Conservation (phyloP, 2,888 invertebrate genomes). For the Thymelicus lineola region DNA sequence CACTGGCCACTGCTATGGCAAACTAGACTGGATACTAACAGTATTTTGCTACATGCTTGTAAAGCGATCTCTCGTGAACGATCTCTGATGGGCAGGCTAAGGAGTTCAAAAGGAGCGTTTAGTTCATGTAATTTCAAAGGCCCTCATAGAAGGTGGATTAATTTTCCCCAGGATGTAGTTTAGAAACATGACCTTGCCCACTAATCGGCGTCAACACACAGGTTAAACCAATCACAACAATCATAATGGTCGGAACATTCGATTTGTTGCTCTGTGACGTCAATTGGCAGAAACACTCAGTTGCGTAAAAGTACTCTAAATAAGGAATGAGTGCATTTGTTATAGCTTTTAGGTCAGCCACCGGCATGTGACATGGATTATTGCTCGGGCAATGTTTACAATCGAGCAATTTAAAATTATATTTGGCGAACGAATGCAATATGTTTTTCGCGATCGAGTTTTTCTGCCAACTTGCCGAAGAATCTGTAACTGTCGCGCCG, state of each 20-base stretch:
- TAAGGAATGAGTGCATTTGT: slow-evolving; percentile 36
- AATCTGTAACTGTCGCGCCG: slow-evolving; percentile 18
- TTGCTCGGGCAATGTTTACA: slow-evolving; percentile 29
- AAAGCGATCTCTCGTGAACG: too few species aligned
- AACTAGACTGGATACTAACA: too few species aligned
- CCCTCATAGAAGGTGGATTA: too few species aligned
- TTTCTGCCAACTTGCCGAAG: slow-evolving; percentile 26
- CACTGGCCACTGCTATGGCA: too few species aligned
- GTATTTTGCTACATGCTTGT: too few species aligned
- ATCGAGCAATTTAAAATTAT: slow-evolving; percentile 28
- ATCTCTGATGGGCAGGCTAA: too few species aligned
- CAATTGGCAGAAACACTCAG: slow-evolving; percentile 48
- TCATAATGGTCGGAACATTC: slow-evolving; percentile 42
- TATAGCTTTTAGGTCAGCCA: slow-evolving; percentile 30
- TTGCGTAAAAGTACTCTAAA: slow-evolving; percentile 47
- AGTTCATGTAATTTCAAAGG: too few species aligned
- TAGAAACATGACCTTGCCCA: slow-evolving; percentile 10
- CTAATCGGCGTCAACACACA: background rate
- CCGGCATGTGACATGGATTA: slow-evolving; percentile 20
- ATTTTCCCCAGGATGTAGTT: background rate
- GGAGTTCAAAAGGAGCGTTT: too few species aligned
- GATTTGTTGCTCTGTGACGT: slow-evolving; percentile 52
- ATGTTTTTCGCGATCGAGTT: slow-evolving; percentile 16
- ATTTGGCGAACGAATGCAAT: slow-evolving; percentile 12
- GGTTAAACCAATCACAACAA: slow-evolving; percentile 43